Conservation (phyloP, 2,888 invertebrate species). For the Pollenia angustigena region DNA sequence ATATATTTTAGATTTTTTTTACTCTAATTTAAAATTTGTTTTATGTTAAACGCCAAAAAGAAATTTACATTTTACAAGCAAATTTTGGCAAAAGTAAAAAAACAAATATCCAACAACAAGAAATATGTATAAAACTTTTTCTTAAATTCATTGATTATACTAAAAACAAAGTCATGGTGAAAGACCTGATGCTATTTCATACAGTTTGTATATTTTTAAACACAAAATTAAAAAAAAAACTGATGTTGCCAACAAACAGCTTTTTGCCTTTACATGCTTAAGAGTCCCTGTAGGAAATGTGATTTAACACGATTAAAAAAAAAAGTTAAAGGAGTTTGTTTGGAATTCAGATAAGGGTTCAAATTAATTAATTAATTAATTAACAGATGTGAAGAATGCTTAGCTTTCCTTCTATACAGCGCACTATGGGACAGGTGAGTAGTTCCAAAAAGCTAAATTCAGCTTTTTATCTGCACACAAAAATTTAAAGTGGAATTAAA, state of each 20-base stretch:
- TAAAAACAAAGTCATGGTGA: slow-evolving; percentile 37
- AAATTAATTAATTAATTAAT: no score
- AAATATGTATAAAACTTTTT: slow-evolving; percentile 31
- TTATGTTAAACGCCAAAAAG: neutral
- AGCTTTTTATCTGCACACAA: no score
- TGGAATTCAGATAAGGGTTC: no score
- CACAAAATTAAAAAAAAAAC: slow-evolving; percentile 13
- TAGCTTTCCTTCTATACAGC: no score
- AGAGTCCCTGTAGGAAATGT: neutral
- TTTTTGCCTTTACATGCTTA: slow-evolving; percentile 1
- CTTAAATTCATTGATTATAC: slow-evolving; percentile 40
- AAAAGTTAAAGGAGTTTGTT: no score
- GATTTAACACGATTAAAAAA: no score
- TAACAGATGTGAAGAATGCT: no score
- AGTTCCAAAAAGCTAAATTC: no score
- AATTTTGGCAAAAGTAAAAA: slow-evolving; percentile 23
- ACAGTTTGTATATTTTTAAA: slow-evolving; percentile 27
- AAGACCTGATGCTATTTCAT: slow-evolving; percentile 25
- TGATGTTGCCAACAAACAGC: slow-evolving; percentile 45
- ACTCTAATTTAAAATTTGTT: slow-evolving; percentile 15
- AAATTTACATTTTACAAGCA: slow-evolving; percentile 41
- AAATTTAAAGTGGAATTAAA: no score
- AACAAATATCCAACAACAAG: neutral
- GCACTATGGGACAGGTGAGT: no score
- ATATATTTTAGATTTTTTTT: neutral